These are phyloP conservation scores for Coregonus suidteri DNA, from an alignment of 2,797 vertebrate species.

Conservation along the genomic window DNA sequence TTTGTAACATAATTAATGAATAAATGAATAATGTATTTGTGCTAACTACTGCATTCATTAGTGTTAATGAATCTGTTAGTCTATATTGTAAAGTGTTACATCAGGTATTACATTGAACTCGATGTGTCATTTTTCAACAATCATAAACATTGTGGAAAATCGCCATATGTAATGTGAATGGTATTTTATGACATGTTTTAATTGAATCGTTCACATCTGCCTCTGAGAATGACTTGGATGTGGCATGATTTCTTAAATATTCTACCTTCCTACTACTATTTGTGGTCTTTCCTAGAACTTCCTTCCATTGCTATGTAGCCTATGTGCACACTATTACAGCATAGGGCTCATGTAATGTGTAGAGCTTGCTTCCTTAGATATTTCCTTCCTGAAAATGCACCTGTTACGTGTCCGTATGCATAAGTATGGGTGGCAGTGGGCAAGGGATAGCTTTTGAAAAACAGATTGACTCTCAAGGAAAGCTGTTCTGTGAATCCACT, in stretches of 20 bases:
- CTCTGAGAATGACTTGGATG: not conserved
- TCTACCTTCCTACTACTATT: not conserved
- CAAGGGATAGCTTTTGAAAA: constrained; percentile 7
- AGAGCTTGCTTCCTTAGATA: not conserved
- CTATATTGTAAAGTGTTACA: no score
- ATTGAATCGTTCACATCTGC: not conserved
- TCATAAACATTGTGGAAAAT: no score
- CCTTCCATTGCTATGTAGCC: not conserved
- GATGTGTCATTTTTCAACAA: no score
- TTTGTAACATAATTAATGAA: no score
- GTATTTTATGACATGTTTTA: no score
- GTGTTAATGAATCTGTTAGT: no score
- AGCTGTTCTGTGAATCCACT: constrained; percentile 64
- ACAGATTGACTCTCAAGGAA: constrained; percentile 23
- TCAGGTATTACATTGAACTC: no score
- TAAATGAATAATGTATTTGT: no score
- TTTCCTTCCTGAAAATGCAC: not conserved
- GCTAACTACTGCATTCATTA: no score
- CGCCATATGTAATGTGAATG: no score
- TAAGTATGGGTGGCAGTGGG: not conserved
- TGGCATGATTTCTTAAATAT: not conserved
- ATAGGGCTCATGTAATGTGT: not conserved
- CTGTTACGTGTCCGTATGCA: not conserved
- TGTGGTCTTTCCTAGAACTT: not conserved
- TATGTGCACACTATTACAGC: not conserved